Base-by-base conservation (phyloP, 1,140 invertebrate species). In the Ridgeia piscesae region DNA sequence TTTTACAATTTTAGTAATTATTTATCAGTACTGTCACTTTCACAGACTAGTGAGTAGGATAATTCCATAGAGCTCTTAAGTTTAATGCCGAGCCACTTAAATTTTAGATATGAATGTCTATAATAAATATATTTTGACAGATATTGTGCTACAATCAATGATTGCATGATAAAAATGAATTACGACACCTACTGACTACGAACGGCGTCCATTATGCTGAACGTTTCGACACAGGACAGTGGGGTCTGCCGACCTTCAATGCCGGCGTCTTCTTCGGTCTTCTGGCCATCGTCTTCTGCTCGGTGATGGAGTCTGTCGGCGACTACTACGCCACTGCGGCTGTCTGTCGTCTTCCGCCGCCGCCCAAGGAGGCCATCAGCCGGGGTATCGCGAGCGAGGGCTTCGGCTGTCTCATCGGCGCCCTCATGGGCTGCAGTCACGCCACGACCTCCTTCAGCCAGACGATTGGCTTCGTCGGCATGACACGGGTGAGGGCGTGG, bases 301-400 rank as follows among this genome's bases (percentile, higher is more conserved):
- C 96, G 0, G 93, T 96, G 11, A 94, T 96, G 58, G 96, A 96
- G 93, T 95, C 96, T 27, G 94, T 96, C 11, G 96, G 96, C 2
- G 96, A 96, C 93, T 96, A 96, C 93, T 95, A 95, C 92, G 95
- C 96, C 11, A 94, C 95, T 17, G 95, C 96, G 0, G 93, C 94
- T 91, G 94, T 95, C 14, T 95, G 95, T 88, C 92, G 94, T 33
- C 94, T 95, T 42, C 93, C 94, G 27, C 93, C 94, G 31, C 95
- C 96, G 1, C 96, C 96, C 9, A 93, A 94, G 31, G 95, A 96
- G 93, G 96, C 96, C 14, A 94, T 96, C 33, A 96, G 96, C 93
- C 97, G 98, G 21, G 98, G 98, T 0, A 98, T 98, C 50, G 97
- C 97, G 6, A 97, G 97, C 0, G 98, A 98, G 96, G 98, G 98